phyloP scores from a whole-genome alignment of 1,140 invertebrate species.

The Solenopsis invicta region DNA sequence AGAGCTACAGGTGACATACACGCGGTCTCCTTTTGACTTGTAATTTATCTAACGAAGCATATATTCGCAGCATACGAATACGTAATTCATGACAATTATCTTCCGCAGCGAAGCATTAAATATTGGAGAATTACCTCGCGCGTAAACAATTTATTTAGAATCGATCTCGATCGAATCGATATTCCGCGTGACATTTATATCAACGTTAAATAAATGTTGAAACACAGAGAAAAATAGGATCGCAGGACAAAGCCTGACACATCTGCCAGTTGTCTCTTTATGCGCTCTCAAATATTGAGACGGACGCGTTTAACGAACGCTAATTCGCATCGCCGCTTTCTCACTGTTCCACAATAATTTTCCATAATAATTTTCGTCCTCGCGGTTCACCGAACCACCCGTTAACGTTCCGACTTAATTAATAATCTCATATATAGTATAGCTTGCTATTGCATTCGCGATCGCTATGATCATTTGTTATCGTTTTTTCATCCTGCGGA shows the following conservation, averaged over 20 bases:
- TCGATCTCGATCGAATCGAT: background rate
- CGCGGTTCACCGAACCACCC: slow-evolving; percentile 1
- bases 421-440: slow-evolving; percentile 53
- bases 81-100: slow-evolving; percentile 40
- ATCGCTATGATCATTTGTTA: slow-evolving; percentile 25
- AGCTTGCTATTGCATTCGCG: background rate
- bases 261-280: background rate
- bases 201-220: slow-evolving; percentile 3
- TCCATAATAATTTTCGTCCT: slow-evolving; percentile 17
- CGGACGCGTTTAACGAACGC: slow-evolving; percentile 55
- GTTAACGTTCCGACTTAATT: slow-evolving; percentile 65
- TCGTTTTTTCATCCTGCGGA: slow-evolving; percentile 6
- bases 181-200: slow-evolving; percentile 3
- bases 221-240: background rate
- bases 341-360: slow-evolving; percentile 45
- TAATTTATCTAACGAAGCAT: slow-evolving; percentile 16
- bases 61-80: background rate
- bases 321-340: slow-evolving; percentile 42
- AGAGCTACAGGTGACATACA: background rate
- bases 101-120: slow-evolving; percentile 37
- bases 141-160: slow-evolving; percentile 14
- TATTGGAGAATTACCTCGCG: slow-evolving; percentile 23
- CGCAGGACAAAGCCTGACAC: background rate
- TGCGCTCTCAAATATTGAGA: slow-evolving; percentile 12
- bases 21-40: background rate